These are phyloP conservation scores for Microchrysa polita DNA, from an alignment of 2,888 invertebrate genomes.

Conservation along the genomic window DNA sequence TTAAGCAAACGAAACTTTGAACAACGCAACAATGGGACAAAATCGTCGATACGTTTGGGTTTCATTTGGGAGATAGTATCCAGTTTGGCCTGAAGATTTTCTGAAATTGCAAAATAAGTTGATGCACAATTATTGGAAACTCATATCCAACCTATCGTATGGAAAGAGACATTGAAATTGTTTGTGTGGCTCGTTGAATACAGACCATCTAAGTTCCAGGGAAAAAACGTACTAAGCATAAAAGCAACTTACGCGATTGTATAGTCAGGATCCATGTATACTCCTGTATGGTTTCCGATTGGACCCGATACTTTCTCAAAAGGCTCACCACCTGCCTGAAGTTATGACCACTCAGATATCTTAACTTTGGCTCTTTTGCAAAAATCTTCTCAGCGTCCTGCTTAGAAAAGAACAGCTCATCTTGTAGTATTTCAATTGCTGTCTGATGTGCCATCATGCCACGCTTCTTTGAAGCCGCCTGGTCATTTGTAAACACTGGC, in stretches of 20 bases:
- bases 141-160: too few species aligned
- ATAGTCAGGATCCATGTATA: conserved; percentile 29
- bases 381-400: conserved; percentile 18
- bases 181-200: too few species aligned
- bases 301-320: background rate
- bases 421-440: conserved; percentile 14
- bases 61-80: conserved; percentile 64
- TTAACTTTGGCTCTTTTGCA: conserved; percentile 29
- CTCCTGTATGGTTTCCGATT: conserved; percentile 1
- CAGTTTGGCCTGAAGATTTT: conserved; percentile 60
- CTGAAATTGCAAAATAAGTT: conserved; percentile 53
- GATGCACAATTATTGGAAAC: too few species aligned
- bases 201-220: too few species aligned
- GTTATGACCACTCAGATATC: background rate
- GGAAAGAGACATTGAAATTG: too few species aligned
- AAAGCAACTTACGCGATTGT: conserved; percentile 26
- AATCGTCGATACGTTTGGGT: conserved; percentile 66
- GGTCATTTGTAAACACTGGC: background rate
- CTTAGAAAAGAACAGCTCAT: conserved; percentile 23
- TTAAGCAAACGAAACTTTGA: conserved; percentile 59
- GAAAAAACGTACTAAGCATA: background rate
- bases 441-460: background rate
- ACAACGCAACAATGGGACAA: conserved; percentile 67
- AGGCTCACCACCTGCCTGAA: conserved; percentile 1
- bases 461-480: too few species aligned